Evolutionary conservation across 1,140 invertebrate species (phyloP).

Genomic region (Meloidogyne hapla): DNA sequence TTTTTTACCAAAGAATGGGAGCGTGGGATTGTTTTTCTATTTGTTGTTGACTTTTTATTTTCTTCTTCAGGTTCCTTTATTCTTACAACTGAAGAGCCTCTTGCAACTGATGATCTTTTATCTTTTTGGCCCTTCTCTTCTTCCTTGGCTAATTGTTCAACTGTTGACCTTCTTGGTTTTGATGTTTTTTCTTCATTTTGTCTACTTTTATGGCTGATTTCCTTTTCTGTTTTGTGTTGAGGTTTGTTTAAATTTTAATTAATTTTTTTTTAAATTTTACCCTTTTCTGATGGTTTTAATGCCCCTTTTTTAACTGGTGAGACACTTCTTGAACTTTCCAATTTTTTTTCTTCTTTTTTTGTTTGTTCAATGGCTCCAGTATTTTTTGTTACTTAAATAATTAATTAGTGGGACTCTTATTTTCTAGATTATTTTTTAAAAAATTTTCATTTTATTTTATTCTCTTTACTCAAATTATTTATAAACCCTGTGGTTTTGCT

Average conservation of each 20-base stretch:
- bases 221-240: neutral
- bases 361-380: neutral
- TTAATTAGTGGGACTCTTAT: no score
- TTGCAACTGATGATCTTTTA: neutral
- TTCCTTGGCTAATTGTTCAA: conserved; percentile 28
- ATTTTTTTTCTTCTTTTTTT: neutral
- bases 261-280: neutral
- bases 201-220: neutral
- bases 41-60: neutral
- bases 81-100: conserved; percentile 1
- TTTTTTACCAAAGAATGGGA: conserved; percentile 17
- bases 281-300: neutral
- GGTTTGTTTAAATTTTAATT: neutral
- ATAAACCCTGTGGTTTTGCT: neutral
- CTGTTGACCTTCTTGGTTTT: conserved; percentile 13
- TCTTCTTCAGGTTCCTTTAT: conserved; percentile 13
- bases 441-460: no score
- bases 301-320: neutral
- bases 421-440: no score
- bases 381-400: no score
- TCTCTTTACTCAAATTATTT: no score
- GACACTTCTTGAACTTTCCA: neutral
- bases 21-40: neutral
- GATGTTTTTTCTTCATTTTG: neutral
- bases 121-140: neutral